Percentiles rank a stretch among this genome's conserved stretches.
Evolutionary conservation across 2,797 vertebrate species (phyloP).

Genomic region (Chaetophractus vellerosus): DNA sequence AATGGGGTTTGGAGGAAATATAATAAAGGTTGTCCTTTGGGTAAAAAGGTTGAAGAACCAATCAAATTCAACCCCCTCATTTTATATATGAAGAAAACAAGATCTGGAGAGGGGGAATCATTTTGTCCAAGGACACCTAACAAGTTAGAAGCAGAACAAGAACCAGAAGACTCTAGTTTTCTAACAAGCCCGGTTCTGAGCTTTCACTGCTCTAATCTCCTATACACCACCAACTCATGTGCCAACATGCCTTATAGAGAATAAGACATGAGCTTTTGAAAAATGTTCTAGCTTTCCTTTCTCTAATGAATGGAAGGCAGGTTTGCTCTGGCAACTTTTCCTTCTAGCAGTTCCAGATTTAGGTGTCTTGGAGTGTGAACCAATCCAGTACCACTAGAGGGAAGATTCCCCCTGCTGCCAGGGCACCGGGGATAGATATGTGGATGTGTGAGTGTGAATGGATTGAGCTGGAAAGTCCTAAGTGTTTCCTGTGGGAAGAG

Average conservation of each 20-base stretch:
- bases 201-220: background rate
- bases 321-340: conserved; percentile 52
- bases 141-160: conserved; percentile 34
- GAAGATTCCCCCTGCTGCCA: background rate
- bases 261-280: background rate
- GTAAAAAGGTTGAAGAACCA: conserved; percentile 41
- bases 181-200: background rate
- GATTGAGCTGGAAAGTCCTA: background rate
- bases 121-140: conserved; percentile 52
- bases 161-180: conserved; percentile 44
- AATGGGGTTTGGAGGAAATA: conserved; percentile 11
- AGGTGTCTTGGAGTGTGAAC: background rate
- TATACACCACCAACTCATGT: background rate
- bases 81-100: conserved; percentile 51
- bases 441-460: background rate
- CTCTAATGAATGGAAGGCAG: background rate
- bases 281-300: conserved; percentile 47
- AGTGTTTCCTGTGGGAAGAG: background rate
- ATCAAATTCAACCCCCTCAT: background rate
- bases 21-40: conserved; percentile 23
- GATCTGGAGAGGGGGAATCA: background rate
- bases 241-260: conserved; percentile 13
- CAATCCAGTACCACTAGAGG: background rate
- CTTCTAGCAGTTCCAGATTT: conserved; percentile 8
- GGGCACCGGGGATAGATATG: background rate